A percentile compares a stretch with the other conserved stretches of the same genome.
Conservation (phyloP, 2,888 invertebrate species). For the Phragmatobia fuliginosa region DNA sequence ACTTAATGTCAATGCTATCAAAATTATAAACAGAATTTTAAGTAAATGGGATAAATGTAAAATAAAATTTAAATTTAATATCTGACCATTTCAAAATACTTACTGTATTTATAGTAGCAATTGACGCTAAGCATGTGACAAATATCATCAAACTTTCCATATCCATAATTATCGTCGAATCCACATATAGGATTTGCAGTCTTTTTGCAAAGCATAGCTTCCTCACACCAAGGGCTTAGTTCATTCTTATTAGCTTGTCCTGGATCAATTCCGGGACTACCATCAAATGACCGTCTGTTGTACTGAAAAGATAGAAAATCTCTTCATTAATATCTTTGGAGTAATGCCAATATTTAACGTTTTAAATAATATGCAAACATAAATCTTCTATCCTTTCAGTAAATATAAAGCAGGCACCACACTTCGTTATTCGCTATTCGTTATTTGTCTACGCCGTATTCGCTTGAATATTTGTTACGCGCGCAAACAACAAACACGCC, state of each 20-base stretch:
- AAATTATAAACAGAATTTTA: no score
- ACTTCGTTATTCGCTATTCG: no score
- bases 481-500: no score
- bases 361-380: no score
- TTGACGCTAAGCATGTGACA: slow-evolving; percentile 76
- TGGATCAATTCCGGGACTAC: slow-evolving; percentile 32
- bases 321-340: slow-evolving; percentile 3
- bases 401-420: no score
- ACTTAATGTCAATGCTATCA: no score
- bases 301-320: slow-evolving; percentile 57
- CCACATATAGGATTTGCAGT: slow-evolving; percentile 63
- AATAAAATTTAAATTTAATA: background rate
- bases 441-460: no score
- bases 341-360: no score
- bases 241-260: slow-evolving; percentile 31
- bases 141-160: slow-evolving; percentile 69
- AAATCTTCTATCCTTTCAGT: slow-evolving; percentile 47
- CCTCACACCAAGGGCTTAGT: slow-evolving; percentile 67
- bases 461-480: no score
- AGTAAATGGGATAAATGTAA: background rate
- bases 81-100: slow-evolving; percentile 42
- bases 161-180: slow-evolving; percentile 70
- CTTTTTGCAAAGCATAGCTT: slow-evolving; percentile 63
- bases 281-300: slow-evolving; percentile 54
- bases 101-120: slow-evolving; percentile 75